Conservation (phyloP, 2,888 invertebrate genomes). For the Pachydiplax longipennis region DNA sequence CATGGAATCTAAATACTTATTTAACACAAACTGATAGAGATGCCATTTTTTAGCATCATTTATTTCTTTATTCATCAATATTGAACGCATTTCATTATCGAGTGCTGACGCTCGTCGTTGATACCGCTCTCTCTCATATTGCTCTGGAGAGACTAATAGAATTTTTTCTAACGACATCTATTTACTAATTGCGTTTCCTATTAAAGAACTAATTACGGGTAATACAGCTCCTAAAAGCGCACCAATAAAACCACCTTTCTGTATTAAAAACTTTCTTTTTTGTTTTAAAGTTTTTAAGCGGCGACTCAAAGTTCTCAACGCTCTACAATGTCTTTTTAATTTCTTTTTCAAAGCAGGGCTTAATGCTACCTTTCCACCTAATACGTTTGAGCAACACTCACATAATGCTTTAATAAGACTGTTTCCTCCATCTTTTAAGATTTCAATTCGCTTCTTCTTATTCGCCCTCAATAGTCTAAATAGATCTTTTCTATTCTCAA, state of each 20-base stretch:
- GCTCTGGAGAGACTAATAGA: background rate
- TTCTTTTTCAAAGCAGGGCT: background rate
- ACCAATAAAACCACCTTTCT: too few species aligned
- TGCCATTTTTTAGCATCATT: background rate
- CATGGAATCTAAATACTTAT: background rate
- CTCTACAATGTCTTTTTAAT: background rate
- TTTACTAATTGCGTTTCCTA: background rate
- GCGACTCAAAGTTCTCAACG: background rate
- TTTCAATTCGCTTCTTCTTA: background rate
- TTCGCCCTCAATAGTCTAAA: background rate
- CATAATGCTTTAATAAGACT: too few species aligned
- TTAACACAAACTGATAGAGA: background rate
- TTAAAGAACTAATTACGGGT: too few species aligned
- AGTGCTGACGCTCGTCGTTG: background rate
- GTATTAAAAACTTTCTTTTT: too few species aligned
- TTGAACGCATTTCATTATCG: background rate
- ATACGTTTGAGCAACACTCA: too few species aligned
- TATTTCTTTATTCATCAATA: background rate
- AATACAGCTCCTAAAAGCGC: too few species aligned
- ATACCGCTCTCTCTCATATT: background rate
- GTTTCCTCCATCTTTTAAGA: background rate
- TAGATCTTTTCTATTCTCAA: background rate
- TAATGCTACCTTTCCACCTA: background rate
- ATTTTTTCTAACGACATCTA: background rate
- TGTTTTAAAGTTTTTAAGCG: background rate